Percentiles rank a stretch among this genome's conserved stretches.
phyloP scores from a whole-genome alignment of 2,888 invertebrate genomes.

The Papilio protenor region DNA sequence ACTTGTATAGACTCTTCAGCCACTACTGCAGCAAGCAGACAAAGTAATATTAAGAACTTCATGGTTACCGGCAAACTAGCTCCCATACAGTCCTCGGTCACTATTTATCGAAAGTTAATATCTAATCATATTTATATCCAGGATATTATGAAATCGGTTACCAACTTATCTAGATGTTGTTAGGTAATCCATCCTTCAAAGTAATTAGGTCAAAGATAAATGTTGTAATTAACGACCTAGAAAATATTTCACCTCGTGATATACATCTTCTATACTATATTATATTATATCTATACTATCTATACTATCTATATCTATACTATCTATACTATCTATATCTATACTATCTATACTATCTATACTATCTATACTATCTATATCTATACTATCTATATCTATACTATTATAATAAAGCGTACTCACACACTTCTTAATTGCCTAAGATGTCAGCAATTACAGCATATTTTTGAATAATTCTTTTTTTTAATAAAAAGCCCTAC shows the following conservation, averaged over 20 bases:
- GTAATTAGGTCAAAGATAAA: conserved; percentile 14
- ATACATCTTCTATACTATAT: not conserved
- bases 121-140: not conserved
- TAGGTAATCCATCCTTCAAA: conserved; percentile 6
- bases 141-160: conserved; percentile 13
- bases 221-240: conserved; percentile 14
- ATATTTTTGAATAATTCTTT: no score
- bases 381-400: no score
- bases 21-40: not conserved
- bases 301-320: no score
- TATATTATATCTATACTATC: no score
- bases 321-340: no score
- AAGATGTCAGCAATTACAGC: no score
- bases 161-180: not conserved
- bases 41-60: not conserved
- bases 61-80: not conserved
- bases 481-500: no score
- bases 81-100: not conserved
- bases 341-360: no score
- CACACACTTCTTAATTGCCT: no score
- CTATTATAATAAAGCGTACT: no score
- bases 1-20: not conserved
- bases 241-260: not conserved
- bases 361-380: no score
- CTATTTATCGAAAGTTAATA: not conserved